Evolutionary conservation across 2,797 vertebrate species (phyloP).

Genomic region (Sibirionetta formosa): DNA sequence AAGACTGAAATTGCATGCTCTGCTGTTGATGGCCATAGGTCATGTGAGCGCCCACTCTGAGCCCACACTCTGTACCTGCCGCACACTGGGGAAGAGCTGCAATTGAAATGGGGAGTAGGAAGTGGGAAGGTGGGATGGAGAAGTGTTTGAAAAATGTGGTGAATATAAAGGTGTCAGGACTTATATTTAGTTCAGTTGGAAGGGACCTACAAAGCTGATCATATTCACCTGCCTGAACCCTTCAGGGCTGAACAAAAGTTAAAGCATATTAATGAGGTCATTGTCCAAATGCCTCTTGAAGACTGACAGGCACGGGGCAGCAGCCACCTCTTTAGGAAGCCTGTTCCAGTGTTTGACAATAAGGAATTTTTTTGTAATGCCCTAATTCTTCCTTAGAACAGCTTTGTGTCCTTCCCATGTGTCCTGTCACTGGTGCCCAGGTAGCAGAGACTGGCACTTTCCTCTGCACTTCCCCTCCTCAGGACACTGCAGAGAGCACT

Average conservation of each 20-base stretch:
- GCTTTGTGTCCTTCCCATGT: background rate
- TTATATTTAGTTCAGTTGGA: background rate
- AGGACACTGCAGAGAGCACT: background rate
- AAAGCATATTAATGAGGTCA: background rate
- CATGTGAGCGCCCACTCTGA: accelerated
- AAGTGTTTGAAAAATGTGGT: background rate
- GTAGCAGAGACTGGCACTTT: background rate
- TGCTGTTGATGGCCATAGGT: accelerated
- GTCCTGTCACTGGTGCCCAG: background rate
- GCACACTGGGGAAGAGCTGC: background rate
- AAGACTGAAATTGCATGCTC: background rate
- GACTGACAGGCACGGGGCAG: background rate
- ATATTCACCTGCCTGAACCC: background rate
- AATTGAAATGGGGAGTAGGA: background rate
- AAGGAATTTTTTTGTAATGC: background rate
- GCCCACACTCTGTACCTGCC: accelerated
- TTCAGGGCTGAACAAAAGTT: background rate
- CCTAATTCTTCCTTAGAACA: background rate
- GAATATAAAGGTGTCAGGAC: background rate
- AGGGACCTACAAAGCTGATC: background rate
- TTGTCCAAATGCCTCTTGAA: background rate
- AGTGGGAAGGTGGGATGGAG: background rate
- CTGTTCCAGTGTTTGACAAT: background rate
- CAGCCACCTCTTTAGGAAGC: background rate
- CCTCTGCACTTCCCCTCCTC: background rate